Evolutionary conservation across 30 jellyfish, hydroid and myxozoan genomes (phyloP).

Genomic region (Pelagia noctiluca): DNA sequence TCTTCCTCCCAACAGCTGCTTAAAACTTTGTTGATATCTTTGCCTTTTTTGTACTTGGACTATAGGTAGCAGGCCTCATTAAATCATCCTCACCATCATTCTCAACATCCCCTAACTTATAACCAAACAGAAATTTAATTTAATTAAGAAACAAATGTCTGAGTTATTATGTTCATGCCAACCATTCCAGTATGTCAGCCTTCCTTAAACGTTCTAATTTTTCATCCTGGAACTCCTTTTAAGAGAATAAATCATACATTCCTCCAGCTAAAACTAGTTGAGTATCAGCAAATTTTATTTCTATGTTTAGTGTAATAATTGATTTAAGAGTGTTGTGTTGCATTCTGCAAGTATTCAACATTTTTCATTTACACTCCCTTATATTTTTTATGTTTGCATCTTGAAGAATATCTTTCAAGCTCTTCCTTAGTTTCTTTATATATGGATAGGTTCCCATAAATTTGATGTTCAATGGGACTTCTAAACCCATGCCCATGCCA

Average conservation of each 20-base stretch:
- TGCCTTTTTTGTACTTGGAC: conserved; percentile 10
- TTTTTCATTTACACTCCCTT: neutral
- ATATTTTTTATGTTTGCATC: conserved; percentile 30
- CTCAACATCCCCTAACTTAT: neutral
- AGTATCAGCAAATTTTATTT: neutral
- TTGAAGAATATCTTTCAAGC: conserved; percentile 33
- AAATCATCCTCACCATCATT: conserved; percentile 3
- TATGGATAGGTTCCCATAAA: conserved; percentile 32
- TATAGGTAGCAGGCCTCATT: neutral
- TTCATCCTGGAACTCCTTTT: no score
- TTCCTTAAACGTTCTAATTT: no score
- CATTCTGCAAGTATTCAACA: conserved; percentile 4
- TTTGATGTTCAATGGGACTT: conserved; percentile 49
- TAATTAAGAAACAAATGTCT: no score
- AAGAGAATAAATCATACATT: no score
- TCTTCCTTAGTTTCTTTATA: conserved; percentile 10
- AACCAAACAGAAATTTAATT: no score
- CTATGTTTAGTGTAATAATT: neutral
- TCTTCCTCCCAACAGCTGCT: conserved; percentile 2
- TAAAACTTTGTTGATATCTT: conserved; percentile 1
- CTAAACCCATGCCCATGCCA: conserved; percentile 52
- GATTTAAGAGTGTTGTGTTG: neutral
- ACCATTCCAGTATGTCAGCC: no score
- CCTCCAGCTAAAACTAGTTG: no score
- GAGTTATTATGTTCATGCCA: no score